Evolutionary conservation across 1,140 invertebrate species (phyloP), one percentile per base, ranked within the genome.

Genomic region (Drosophila saltans): DNA sequence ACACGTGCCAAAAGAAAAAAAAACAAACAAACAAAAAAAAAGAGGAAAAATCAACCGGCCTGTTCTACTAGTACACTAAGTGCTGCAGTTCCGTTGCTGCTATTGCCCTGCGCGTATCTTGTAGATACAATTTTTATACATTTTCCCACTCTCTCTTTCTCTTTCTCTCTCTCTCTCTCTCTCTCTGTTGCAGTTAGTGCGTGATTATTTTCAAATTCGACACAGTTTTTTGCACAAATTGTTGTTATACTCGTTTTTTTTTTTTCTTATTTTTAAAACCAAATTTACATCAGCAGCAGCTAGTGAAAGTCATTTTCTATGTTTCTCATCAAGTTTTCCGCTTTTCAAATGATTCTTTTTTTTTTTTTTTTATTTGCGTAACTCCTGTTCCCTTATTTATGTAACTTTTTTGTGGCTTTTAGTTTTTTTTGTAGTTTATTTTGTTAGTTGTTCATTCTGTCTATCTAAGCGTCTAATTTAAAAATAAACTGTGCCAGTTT

Each of bases 151-250:
- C 45, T 24, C 21, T 9, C 7, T 26, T 2, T 26, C 45, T 26
- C 41, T 43, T 3, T 24, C 21, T 10, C 5, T 28, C 30, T 52
- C 59, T 52, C 33, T 62, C 21, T 61, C 59, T 9, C 48, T 67
- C 16, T 48, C 45, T 5, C 43, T 69, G 58, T 57, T 68, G 83
- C 73, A 88, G 84, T 88, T 83, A 83, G 83, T 88, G 84, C 58
- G 84, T 89, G 84, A 89, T 89, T 89, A 89, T 89, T 89, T 89
- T 89, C 84, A 89, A 89, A 89, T 89, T 89, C 84, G 84, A 89
- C 84, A 89, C 84, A 89, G 80, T 89, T 89, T 89, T 88, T 72
- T 78, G 74, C 64, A 69, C 69, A 80, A 84, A 89, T 89, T 89
- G 84, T 84, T 52, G 45, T 52, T 52, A 26, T 3, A 24, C 45